Conservation (phyloP, 1,140 invertebrate genomes). For the Ladona fulva region DNA sequence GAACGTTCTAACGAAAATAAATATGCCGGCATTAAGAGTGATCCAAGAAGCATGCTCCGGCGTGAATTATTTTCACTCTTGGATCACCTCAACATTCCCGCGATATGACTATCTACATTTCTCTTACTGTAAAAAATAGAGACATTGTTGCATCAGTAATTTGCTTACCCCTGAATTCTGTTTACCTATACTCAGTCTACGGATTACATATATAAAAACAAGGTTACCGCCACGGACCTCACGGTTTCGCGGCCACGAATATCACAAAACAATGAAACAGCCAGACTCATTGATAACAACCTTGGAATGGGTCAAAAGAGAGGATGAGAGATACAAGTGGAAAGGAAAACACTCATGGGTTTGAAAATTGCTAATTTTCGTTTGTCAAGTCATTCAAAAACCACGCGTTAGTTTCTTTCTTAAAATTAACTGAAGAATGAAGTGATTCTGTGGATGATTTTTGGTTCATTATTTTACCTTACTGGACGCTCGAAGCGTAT, state of each 20-base stretch:
- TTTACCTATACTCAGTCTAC: background rate
- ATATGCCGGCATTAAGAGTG: too few species aligned
- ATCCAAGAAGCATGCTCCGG: too few species aligned
- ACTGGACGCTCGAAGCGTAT: background rate
- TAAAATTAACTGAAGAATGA: slow-evolving; percentile 4
- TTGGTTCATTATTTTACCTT: background rate
- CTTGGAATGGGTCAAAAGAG: slow-evolving; percentile 9
- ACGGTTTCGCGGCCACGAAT: background rate
- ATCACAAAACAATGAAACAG: slow-evolving; percentile 7
- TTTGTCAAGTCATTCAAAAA: background rate
- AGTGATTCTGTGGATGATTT: background rate
- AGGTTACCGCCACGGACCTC: background rate
- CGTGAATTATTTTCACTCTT: too few species aligned
- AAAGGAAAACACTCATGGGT: background rate
- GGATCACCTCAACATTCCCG: too few species aligned
- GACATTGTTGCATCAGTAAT: background rate
- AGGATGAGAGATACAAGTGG: background rate
- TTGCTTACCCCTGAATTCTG: background rate
- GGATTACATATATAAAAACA: background rate
- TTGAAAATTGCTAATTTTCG: background rate
- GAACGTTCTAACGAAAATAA: too few species aligned
- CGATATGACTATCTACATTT: too few species aligned
- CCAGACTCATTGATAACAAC: slow-evolving; percentile 9
- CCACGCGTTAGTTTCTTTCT: background rate
- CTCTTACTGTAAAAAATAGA: too few species aligned